These are phyloP conservation scores for Barypeithes pellucidus DNA, from an alignment of 2,888 invertebrate species.

Conservation along the genomic window DNA sequence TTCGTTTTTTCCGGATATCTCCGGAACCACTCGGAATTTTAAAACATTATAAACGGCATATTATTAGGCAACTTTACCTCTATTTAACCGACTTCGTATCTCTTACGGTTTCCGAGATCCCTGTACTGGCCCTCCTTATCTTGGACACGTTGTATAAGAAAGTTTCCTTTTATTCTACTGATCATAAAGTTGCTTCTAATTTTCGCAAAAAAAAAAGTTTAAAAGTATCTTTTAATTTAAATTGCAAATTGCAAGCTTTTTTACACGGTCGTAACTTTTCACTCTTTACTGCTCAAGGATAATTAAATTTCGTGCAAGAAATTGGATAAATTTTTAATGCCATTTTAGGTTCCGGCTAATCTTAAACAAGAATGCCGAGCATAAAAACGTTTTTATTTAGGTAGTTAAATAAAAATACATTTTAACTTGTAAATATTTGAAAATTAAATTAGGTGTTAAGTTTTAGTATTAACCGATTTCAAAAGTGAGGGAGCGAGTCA, in stretches of 20 bases:
- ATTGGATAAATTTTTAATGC: conserved; percentile 6
- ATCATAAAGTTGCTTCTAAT: neutral
- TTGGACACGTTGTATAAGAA: too few relatives aligned
- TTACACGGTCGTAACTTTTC: conserved; percentile 3
- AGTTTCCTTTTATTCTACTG: too few relatives aligned
- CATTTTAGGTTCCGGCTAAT: neutral
- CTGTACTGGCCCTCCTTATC: too few relatives aligned
- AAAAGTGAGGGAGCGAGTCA: too few relatives aligned
- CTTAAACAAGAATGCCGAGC: neutral
- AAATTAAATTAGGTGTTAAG: too few relatives aligned
- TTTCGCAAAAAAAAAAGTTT: conserved; percentile 1
- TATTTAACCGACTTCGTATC: too few relatives aligned
- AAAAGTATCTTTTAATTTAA: conserved; percentile 21
- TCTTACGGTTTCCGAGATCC: too few relatives aligned
- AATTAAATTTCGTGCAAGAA: conserved; percentile 15
- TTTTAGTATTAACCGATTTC: too few relatives aligned
- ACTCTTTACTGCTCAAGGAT: neutral
- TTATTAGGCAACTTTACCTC: too few relatives aligned
- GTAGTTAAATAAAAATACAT: neutral
- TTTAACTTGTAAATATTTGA: neutral
- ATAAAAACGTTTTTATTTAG: conserved; percentile 7
- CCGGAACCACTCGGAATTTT: too few relatives aligned
- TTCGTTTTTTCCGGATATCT: too few relatives aligned
- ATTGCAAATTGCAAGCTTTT: conserved; percentile 19
- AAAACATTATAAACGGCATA: too few relatives aligned